Percentiles rank a stretch among this genome's conserved stretches.
Conservation (phyloP, 1,140 invertebrate genomes). For the Magallana gigas region DNA sequence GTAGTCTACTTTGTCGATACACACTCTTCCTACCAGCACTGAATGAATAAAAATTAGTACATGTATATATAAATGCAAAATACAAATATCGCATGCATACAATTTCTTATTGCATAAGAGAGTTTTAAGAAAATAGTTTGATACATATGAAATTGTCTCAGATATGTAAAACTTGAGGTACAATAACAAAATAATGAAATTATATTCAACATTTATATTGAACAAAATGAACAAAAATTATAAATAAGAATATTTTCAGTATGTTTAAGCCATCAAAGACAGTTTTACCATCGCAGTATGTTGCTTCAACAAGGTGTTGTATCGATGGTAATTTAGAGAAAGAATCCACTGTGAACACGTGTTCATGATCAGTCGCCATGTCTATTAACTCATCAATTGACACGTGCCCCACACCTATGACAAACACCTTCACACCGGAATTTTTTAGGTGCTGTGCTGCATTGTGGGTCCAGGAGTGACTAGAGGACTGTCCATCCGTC, state of each 20-base stretch:
- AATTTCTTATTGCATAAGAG: neutral
- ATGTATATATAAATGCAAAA: neutral
- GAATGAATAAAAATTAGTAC: neutral
- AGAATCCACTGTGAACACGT: constrained; percentile 27
- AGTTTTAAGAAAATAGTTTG: no score
- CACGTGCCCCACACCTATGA: neutral
- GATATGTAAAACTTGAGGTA: no score
- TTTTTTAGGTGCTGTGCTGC: constrained; percentile 6
- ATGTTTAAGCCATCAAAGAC: no score
- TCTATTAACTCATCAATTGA: neutral
- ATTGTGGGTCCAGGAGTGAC: neutral
- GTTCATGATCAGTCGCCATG: constrained; percentile 30
- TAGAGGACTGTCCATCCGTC: constrained; percentile 5
- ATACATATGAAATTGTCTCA: no score
- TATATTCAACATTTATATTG: no score
- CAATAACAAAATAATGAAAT: no score
- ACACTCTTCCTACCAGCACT: neutral
- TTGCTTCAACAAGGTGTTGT: constrained; percentile 10
- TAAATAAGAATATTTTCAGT: no score
- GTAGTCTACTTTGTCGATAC: neutral
- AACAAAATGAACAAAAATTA: no score
- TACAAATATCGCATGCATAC: neutral
- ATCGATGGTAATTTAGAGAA: constrained; percentile 2
- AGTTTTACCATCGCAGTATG: constrained; percentile 25
- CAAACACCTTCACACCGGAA: neutral